phyloP scores from a whole-genome alignment of 2,113 vertebrate genomes.

The Thermophis baileyi region DNA sequence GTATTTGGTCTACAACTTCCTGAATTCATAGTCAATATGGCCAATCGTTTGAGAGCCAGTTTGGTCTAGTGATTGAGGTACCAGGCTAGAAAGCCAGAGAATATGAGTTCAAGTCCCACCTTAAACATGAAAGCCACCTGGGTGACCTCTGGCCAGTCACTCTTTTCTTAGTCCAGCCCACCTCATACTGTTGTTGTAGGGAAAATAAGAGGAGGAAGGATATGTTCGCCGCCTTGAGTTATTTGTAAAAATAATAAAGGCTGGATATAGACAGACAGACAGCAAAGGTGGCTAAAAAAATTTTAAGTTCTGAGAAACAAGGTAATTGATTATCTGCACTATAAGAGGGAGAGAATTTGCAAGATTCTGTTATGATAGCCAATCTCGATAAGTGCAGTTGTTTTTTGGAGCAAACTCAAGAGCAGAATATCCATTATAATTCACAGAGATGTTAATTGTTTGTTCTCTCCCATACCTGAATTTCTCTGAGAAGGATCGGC shows the following conservation, averaged over 20 bases:
- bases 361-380: neutral
- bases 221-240: neutral
- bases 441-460: too few relatives aligned
- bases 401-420: neutral
- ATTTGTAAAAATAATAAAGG: neutral
- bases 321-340: neutral
- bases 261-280: neutral
- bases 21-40: neutral
- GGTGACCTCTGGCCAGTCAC: neutral
- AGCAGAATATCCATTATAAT: neutral
- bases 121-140: neutral
- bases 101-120: neutral
- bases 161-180: neutral
- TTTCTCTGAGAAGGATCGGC: constrained; percentile 62
- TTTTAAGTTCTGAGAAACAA: neutral
- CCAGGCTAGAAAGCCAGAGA: neutral
- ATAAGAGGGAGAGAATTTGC: neutral
- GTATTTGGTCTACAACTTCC: neutral
- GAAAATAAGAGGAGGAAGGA: neutral
- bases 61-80: neutral
- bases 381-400: neutral
- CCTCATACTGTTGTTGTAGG: neutral
- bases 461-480: constrained; percentile 62
- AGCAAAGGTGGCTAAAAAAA: neutral
- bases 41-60: neutral